Evolutionary conservation across 2,797 vertebrate species (phyloP).

Genomic region (Sparidentex hasta): DNA sequence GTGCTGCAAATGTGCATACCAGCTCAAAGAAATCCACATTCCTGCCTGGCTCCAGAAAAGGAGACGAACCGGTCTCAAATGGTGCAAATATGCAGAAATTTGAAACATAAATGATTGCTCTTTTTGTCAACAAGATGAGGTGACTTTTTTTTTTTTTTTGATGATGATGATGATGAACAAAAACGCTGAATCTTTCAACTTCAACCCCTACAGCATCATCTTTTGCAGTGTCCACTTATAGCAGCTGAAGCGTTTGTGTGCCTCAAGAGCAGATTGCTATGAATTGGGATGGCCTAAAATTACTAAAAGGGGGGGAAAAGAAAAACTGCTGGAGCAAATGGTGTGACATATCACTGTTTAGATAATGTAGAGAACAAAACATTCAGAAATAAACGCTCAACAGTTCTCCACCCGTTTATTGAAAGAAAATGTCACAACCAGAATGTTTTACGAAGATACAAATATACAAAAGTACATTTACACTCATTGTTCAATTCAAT

Average conservation of each 20-base stretch:
- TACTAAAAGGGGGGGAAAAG: not conserved
- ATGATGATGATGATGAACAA: not conserved
- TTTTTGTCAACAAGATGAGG: not conserved
- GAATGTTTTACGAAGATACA: constrained; percentile 6
- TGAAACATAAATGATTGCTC: not conserved
- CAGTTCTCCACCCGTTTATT: not conserved
- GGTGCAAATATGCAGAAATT: not conserved
- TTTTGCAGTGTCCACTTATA: not conserved
- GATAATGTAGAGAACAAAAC: not conserved
- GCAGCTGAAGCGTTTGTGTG: not conserved
- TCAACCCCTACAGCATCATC: not conserved
- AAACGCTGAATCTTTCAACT: not conserved
- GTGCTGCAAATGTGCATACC: not conserved
- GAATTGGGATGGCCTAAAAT: not conserved
- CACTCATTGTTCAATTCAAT: constrained; percentile 8
- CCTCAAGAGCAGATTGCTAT: not conserved
- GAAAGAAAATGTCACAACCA: not conserved
- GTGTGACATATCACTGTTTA: not conserved
- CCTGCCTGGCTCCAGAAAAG: not conserved
- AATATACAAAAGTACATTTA: constrained; percentile 5
- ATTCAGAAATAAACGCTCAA: not conserved
- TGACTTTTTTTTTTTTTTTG: not conserved
- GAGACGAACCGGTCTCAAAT: not conserved
- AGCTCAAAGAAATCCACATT: not conserved
- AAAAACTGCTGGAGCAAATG: not conserved